A percentile compares a stretch with the other conserved stretches of the same genome.
phyloP scores from a whole-genome alignment of 2,888 invertebrate species.

The Drosophila prostipennis region DNA sequence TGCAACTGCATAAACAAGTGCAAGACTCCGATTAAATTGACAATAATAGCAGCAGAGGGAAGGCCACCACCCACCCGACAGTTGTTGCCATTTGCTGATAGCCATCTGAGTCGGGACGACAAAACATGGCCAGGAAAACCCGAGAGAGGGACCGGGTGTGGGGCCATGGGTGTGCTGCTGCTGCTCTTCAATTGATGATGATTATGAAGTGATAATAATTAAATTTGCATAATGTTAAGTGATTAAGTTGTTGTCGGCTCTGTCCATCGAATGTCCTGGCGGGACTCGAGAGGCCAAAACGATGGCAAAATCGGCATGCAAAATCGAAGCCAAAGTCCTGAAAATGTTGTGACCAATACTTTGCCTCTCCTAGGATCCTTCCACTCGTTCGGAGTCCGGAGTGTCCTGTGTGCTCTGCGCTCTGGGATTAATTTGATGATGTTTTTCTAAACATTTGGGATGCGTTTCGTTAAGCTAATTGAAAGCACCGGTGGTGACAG shows the following conservation, averaged over 20 bases:
- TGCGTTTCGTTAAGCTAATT: constrained; percentile 72
- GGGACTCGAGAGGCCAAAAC: constrained; percentile 31
- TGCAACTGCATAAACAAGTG: constrained; percentile 65
- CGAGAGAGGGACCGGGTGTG: not conserved
- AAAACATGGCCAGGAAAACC: constrained; percentile 39
- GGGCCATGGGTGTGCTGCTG: not conserved
- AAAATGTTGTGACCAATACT: constrained; percentile 24
- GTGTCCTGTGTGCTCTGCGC: constrained; percentile 31
- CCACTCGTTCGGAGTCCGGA: not conserved
- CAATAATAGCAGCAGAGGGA: constrained; percentile 38
- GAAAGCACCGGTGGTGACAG: constrained; percentile 55
- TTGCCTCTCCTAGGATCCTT: constrained; percentile 13
- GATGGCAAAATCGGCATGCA: constrained; percentile 50
- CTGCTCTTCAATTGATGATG: constrained; percentile 48
- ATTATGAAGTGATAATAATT: constrained; percentile 80
- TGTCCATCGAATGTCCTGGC: constrained; percentile 44
- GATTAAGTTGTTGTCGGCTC: constrained; percentile 77
- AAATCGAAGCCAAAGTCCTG: constrained; percentile 54
- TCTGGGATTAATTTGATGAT: constrained; percentile 73
- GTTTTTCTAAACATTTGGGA: constrained; percentile 61
- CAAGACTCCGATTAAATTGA: constrained; percentile 64
- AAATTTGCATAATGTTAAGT: constrained; percentile 80
- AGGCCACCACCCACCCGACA: constrained; percentile 30
- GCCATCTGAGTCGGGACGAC: constrained; percentile 56
- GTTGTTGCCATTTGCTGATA: constrained; percentile 66